Conservation (phyloP, 2,113 vertebrate species). For the Brachypodius melanocephalos region DNA sequence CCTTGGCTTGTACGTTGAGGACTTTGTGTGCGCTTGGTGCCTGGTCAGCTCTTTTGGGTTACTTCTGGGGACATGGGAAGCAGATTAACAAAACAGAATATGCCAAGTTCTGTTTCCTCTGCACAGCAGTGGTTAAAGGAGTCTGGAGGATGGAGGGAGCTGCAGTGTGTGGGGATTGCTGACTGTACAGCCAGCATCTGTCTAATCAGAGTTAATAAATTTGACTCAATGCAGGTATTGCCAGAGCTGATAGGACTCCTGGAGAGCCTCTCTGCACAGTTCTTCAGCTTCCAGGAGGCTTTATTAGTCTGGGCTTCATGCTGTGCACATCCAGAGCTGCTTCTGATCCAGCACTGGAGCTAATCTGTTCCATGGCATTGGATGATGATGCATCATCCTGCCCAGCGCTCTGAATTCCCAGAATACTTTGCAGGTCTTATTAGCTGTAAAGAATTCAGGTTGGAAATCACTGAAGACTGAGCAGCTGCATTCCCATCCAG, state of each 20-base stretch:
- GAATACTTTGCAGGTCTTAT: conserved; percentile 5
- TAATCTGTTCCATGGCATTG: background rate
- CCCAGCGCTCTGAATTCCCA: background rate
- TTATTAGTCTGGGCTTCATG: conserved; percentile 35
- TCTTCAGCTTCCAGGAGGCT: conserved; percentile 18
- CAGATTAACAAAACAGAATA: background rate
- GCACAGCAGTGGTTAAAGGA: background rate
- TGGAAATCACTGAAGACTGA: background rate
- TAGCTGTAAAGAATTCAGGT: background rate
- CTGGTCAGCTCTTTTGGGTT: background rate
- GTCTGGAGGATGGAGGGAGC: background rate
- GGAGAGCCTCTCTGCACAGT: conserved; percentile 14
- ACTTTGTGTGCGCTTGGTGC: background rate
- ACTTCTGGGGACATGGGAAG: background rate
- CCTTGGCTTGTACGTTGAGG: fast-evolving
- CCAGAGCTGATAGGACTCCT: background rate
- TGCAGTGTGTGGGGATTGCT: background rate
- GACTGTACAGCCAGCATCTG: background rate
- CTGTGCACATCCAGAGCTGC: conserved; percentile 7
- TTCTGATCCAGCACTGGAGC: background rate
- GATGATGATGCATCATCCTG: background rate
- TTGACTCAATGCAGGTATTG: conserved; percentile 23
- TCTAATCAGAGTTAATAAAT: background rate
- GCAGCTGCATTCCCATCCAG: background rate
- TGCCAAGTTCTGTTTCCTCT: background rate